Evolutionary conservation across 1,140 invertebrate species (phyloP), one percentile per base, ranked within the genome.

Genomic region (Heliconius hermathena): DNA sequence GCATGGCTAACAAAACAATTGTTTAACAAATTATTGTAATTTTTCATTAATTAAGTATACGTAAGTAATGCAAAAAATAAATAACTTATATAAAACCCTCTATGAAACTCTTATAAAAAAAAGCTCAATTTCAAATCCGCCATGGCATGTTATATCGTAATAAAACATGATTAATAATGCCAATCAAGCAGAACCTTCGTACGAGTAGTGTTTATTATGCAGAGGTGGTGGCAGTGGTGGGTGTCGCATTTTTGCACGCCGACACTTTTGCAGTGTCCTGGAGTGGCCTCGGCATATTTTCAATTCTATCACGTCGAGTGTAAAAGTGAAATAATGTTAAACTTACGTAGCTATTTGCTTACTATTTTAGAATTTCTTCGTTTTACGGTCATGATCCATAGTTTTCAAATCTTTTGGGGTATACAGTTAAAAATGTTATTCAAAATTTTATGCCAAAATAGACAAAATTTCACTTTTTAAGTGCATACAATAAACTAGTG

Each of bases 181-280:
- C 36, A 75, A 75, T 75, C 60, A 73, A 77, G 70, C 9, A n/a
- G 54, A 77, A 77, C 36, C 46, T 46, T 13, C 16, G 70, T 36
- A 41, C 33, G 71, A n/a, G 22, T 33, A 52, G 66, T 72, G 22
- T 66, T 75, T 54, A 77, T 71, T 77, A 73, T 77, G 49, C 76
- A 77, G 33, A 77, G 70, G 26, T 71, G 70, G 66, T 77, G 9
- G 18, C 41, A 46, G 41, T 4, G 41, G 54, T 49, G 74, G 13
- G 22, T 36, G 13, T 71, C 71, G 76, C 76, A 77, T 77, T 72
- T 77, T 72, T 77, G 76, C 76, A 73, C 66, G 76, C 70, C 70
- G 71, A 38, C 16, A 72, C 71, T 77, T 72, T 54, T 26, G 20
- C 29, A 77, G 76, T 22, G 70, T 46, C 71, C 49, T 29, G 26